Conservation (phyloP, 2,888 invertebrate genomes). For the Cephus pygmeus region DNA sequence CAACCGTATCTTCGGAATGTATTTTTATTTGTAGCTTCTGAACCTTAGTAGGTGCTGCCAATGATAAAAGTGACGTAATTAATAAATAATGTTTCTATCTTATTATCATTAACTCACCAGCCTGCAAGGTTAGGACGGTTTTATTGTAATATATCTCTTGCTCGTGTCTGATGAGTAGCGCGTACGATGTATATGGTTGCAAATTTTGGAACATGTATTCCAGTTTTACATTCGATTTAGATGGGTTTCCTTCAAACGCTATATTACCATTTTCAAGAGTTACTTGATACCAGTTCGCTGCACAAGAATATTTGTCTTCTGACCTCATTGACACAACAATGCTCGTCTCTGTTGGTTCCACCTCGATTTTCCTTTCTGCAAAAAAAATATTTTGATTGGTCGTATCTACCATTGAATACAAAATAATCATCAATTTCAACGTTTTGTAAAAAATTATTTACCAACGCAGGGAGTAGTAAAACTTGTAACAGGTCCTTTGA, state of each 20-base stretch:
- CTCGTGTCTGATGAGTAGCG: no score
- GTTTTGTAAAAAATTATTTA: constrained; percentile 16
- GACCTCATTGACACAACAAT: not conserved
- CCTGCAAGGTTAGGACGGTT: no score
- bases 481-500: not conserved
- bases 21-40: constrained; percentile 4
- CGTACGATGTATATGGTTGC: no score
- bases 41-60: constrained; percentile 34
- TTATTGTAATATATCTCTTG: no score
- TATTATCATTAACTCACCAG: no score
- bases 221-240: no score
- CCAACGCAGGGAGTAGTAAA: constrained; percentile 35
- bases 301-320: constrained; percentile 31
- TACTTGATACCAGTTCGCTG: constrained; percentile 36
- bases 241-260: no score
- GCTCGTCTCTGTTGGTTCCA: constrained; percentile 8
- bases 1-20: not conserved
- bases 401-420: no score
- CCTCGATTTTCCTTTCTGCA: constrained; percentile 15
- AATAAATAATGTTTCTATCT: not conserved
- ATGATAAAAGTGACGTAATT: not conserved
- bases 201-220: no score
- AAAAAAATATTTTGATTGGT: not conserved
- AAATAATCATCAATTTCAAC: no score
- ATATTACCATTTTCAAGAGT: constrained; percentile 9